Base-by-base conservation (phyloP, 2,888 invertebrate species). In the Microctonus hyperodae region DNA sequence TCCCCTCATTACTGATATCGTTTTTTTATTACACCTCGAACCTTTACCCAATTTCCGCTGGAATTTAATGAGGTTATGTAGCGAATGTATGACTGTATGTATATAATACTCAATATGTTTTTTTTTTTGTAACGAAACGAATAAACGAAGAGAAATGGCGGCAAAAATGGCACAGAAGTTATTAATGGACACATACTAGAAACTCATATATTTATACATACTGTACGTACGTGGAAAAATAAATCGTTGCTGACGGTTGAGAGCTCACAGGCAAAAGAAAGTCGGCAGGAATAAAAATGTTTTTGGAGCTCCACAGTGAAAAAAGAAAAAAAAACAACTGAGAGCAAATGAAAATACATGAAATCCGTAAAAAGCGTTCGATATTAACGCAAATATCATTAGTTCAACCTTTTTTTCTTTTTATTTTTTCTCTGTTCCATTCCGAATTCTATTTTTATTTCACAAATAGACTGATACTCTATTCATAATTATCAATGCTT, bases 71-170 rank as follows among this genome's bases (percentile, higher is more conserved):
- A 11, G 16, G 16, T 5, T 5, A 44, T 5, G 6, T n/a, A n/a
- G n/a, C n/a, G n/a, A n/a, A n/a, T n/a, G n/a, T n/a, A n/a, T 28
- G 13, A 25, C 7, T 22, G 23, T 53, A 53, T 53, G 9, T 63
- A n/a, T 55, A 16, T 44, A 55, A n/a, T n/a, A n/a, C n/a, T n/a
- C n/a, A n/a, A n/a, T 62, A 13, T n/a, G 35, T 40, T 37, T 33
- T 35, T 57, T 57, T 57, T 64, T 48, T 33, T 33, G 40, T 50
- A 64, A 56, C 57, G 28, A 23, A 16, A 35, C 16, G 55, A 16
- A 23, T 25, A 64, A 64, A 64, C 64, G 64, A 64, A 64, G 64
- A 64, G 57, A 57, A 64, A 64, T 64, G 64, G 50, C 50, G 33
- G 57, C 23, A 57, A 64, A 64, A 64, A 64, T 64, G 50, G 64